These are phyloP conservation scores for Aleiodes leptofemur DNA, from an alignment of 2,888 invertebrate species.

Conservation along the genomic window DNA sequence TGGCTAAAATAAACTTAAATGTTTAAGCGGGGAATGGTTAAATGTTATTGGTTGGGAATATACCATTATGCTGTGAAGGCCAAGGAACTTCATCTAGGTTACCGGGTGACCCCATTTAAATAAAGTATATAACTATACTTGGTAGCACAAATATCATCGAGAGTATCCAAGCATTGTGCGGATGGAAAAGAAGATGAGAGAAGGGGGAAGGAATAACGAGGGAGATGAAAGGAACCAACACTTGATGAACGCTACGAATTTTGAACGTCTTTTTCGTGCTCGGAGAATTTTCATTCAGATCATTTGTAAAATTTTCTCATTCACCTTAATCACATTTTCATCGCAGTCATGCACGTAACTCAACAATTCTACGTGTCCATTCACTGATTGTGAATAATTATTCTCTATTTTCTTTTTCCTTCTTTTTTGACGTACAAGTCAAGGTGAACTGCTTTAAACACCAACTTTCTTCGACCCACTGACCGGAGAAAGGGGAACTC, in stretches of 20 bases:
- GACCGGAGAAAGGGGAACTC: conserved; percentile 69
- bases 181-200: too few relatives aligned
- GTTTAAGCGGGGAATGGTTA: conserved; percentile 36
- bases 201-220: too few relatives aligned
- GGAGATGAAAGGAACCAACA: too few relatives aligned
- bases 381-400: conserved; percentile 59
- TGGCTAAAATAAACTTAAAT: conserved; percentile 45
- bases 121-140: conserved; percentile 21
- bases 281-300: too few relatives aligned
- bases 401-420: conserved; percentile 36
- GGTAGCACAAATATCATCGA: background rate
- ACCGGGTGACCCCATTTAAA: conserved; percentile 72
- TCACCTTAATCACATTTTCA: too few relatives aligned
- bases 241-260: too few relatives aligned
- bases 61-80: conserved; percentile 51
- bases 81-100: conserved; percentile 74
- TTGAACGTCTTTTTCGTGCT: too few relatives aligned
- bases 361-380: too few relatives aligned
- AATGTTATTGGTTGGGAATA: conserved; percentile 50
- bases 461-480: conserved; percentile 74
- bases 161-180: too few relatives aligned
- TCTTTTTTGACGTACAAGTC: conserved; percentile 56
- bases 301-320: too few relatives aligned
- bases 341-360: too few relatives aligned
- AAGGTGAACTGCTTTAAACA: conserved; percentile 71